Percentiles rank a stretch among this genome's conserved stretches.
phyloP scores from a whole-genome alignment of 2,888 invertebrate species.

The Pasiphila rectangulata region DNA sequence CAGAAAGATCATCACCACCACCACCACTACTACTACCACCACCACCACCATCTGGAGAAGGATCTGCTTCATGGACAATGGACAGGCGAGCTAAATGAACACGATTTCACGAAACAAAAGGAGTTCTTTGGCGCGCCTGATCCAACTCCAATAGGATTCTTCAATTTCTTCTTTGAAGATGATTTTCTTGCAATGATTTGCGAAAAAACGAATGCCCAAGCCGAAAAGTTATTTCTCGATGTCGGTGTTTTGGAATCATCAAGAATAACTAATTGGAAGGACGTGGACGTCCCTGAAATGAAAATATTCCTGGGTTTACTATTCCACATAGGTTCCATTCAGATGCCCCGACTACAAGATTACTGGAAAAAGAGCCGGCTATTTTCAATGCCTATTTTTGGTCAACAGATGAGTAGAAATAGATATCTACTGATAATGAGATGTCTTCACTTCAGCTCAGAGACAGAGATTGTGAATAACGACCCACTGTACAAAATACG shows the following conservation, averaged over 20 bases:
- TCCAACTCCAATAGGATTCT: too few relatives aligned
- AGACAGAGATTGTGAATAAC: conserved; percentile 36
- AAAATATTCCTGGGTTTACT: conserved; percentile 27
- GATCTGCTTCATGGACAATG: conserved; percentile 1
- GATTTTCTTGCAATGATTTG: not conserved
- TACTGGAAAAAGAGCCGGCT: conserved; percentile 34
- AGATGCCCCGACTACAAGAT: conserved; percentile 26
- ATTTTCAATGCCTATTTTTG: conserved; percentile 31
- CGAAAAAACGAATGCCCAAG: too few relatives aligned
- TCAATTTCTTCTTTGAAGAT: too few relatives aligned
- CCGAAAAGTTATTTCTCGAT: too few relatives aligned
- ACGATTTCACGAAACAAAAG: not conserved
- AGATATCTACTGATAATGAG: conserved; percentile 36
- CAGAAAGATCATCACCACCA: too few relatives aligned
- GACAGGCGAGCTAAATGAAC: not conserved
- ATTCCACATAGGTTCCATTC: conserved; percentile 35
- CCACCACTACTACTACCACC: too few relatives aligned
- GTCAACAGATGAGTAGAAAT: conserved; percentile 29
- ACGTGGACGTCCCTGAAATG: conserved; percentile 15
- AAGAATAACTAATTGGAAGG: too few relatives aligned
- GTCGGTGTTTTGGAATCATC: too few relatives aligned
- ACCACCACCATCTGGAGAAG: too few relatives aligned
- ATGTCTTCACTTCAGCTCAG: conserved; percentile 34
- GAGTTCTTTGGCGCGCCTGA: too few relatives aligned
- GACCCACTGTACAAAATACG: conserved; percentile 28